Base-by-base conservation (phyloP, 2,113 vertebrate genomes). In the Drymodes brunneopygia region DNA sequence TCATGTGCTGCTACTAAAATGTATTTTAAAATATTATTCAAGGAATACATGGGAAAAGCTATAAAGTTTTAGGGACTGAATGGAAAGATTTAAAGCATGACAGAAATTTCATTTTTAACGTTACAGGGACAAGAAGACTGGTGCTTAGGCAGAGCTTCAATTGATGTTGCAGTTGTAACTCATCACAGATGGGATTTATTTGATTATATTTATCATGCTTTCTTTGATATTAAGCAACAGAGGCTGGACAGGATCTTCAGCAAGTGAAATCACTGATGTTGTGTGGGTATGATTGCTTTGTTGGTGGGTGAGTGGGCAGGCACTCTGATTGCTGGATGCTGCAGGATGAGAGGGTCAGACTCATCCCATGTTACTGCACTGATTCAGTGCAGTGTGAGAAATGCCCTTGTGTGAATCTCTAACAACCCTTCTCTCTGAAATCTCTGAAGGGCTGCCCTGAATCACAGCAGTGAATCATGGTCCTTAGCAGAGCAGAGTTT, bases 91-190 rank as follows among this genome's bases (percentile, higher is more conserved):
- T 92, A 81, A 75, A 72, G 20, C 60, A 88, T 80, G 88, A 82
- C 9, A 70, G 35, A 86, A 79, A 91, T 94, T 91, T 87, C 19
- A 91, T 93, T 86, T 94, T 31, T 92, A 91, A 90, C 8, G 19
- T 95, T 81, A 85, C 44, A 86, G 29, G 74, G 74, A 84, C 28
- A 64, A 92, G 50, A 89, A 92, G 35, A 72, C 66, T 82, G 53
- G 45, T 72, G 56, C 72, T 92, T 58, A 82, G 88, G 21, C 54
- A 95, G 66, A 12, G 2, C 35, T 93, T 47, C n/a, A 42, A 29
- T 71, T 79, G 86, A 40, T 86, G 33, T 42, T 57, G 36, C 72
- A 90, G 77, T 77, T 89, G 42, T 87, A 75, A 81, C 90, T 95
- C 62, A 79, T 93, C 60, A 86, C 50, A 72, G 22, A 42, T 33